Evolutionary conservation across 2,797 vertebrate genomes (phyloP), one percentile per base, ranked within the genome.

Genomic region (Lepus oiostolus): DNA sequence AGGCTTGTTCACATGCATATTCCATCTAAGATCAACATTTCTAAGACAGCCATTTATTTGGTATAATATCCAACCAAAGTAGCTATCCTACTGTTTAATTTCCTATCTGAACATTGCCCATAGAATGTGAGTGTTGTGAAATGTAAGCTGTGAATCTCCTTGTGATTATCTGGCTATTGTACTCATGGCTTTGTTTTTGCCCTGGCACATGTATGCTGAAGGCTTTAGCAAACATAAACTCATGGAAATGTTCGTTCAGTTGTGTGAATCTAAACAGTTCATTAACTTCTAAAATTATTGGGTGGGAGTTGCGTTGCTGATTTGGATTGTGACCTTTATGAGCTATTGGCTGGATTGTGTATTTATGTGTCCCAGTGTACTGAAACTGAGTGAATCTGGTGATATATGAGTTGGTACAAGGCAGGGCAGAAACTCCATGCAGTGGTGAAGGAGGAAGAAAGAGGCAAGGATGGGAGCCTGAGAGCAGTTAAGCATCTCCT

Each of bases 221-320:
- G 94, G 79, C 93, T 96, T 96, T 19, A 3, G 70, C 95, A 42
- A 93, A 95, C 85, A 93, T 94, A 96, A 97, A 96, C 75, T 93
- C 79, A 5, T n/a, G 21, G 52, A 5, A 21, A 80, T 95, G 67
- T 96, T 95, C 96, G 88, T 88, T 71, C 93, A 86, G 35, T 91
- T 96, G 65, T 86, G 71, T 93, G 90, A 96, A 94, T 95, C 97
- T 90, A 93, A 96, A 90, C 93, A 94, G 76, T 95, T 97, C 95
- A 94, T 96, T 97, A 97, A 96, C 84, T 97, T 91, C 84, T 96
- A 50, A 95, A 97, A 94, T 97, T 96, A 93, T 96, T 92, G 95
- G 90, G 80, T 80, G 58, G 96, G 93, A 97, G 96, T 84, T 96
- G 96, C 91, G 93, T 81, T 88, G 89, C 86, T 65, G 95, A 84